Evolutionary conservation across 2,797 vertebrate species (phyloP).

Genomic region (Argentina silus): DNA sequence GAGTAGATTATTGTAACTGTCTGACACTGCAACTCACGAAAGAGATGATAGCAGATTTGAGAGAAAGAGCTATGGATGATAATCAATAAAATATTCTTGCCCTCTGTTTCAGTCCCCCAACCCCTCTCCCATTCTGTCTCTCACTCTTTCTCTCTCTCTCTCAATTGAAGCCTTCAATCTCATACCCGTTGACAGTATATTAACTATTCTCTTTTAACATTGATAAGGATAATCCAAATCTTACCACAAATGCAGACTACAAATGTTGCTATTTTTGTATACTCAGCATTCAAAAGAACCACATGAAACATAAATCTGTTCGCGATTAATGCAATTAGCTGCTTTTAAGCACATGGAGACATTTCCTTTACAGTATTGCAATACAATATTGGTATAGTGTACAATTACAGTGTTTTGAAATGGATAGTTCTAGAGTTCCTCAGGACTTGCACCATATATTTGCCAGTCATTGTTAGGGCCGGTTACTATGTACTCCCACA

Average conservation of each 20-base stretch:
- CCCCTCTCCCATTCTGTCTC: not conserved
- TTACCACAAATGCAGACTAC: not conserved
- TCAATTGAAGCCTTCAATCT: not conserved
- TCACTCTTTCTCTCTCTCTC: not conserved
- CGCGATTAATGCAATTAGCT: conserved; percentile 2
- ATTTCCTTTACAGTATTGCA: not conserved
- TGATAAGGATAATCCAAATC: not conserved
- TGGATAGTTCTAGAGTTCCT: not conserved
- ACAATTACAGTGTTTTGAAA: not conserved
- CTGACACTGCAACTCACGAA: conserved; percentile 7
- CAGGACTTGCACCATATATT: not conserved
- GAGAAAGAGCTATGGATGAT: conserved; percentile 12
- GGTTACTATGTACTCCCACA: conserved; percentile 32
- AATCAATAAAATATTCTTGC: conserved; percentile 31
- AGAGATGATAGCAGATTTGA: conserved; percentile 6
- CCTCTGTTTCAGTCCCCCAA: not conserved
- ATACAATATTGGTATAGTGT: not conserved
- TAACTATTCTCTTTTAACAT: too few relatives aligned
- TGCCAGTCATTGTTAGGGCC: not conserved
- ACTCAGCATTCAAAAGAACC: not conserved
- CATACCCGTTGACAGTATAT: not conserved
- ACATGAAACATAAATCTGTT: not conserved
- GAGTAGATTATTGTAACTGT: not conserved
- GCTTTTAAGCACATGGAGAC: not conserved
- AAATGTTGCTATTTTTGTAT: not conserved